Conservation (phyloP, 23 tunicate species). For the Clavelina lepadiformis region DNA sequence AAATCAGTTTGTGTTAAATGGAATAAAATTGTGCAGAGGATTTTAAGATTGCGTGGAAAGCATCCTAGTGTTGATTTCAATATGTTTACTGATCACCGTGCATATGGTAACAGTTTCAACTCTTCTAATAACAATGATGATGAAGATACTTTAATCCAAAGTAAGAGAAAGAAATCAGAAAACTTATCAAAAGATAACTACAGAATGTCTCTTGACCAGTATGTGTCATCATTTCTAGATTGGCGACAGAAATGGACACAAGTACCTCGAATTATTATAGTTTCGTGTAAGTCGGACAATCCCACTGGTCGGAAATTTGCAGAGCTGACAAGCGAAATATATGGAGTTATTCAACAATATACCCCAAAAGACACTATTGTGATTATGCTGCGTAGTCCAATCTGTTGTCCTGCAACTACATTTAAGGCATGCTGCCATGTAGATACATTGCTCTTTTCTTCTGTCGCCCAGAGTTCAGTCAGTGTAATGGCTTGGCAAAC, state of each 20-base stretch:
- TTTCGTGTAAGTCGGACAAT: constrained; percentile 18
- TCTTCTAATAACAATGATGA: not conserved
- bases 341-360: constrained; percentile 4
- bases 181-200: not conserved
- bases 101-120: too few species aligned
- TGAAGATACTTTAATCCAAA: not conserved
- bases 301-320: not conserved
- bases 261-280: constrained; percentile 4
- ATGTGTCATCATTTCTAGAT: not conserved
- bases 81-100: not conserved
- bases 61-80: constrained; percentile 2
- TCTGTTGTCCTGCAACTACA: constrained; percentile 7
- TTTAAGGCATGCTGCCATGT: not conserved
- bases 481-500: constrained; percentile 12
- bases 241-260: constrained; percentile 15
- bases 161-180: not conserved
- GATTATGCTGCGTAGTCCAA: constrained; percentile 6
- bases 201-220: not conserved
- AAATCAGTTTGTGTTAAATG: constrained; percentile 8
- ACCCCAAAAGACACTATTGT: constrained; percentile 13
- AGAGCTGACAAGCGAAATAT: not conserved
- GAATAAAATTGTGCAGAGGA: constrained; percentile 4
- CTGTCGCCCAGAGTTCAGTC: not conserved
- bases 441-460: constrained; percentile 8
- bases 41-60: not conserved